Evolutionary conservation across 2,797 vertebrate species (phyloP).

Genomic region (Yasuhikotakia modesta): DNA sequence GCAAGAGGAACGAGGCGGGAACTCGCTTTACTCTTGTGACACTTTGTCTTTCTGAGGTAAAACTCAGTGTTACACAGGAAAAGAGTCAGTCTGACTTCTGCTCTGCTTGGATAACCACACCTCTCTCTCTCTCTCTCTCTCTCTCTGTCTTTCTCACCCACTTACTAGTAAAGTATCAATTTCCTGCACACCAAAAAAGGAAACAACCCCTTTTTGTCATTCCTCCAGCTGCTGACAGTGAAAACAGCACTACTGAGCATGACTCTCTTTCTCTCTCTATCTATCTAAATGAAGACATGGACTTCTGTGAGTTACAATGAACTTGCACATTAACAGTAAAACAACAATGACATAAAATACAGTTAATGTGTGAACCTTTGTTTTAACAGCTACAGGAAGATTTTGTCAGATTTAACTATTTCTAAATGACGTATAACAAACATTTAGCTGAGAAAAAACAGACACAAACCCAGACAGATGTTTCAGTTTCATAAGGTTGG

Average conservation of each 20-base stretch:
- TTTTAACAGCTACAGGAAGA: no score
- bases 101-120: constrained; percentile 3
- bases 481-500: no score
- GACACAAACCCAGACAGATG: no score
- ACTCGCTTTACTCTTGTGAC: constrained; percentile 6
- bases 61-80: neutral
- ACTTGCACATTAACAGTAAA: no score
- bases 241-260: constrained; percentile 32
- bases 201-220: constrained; percentile 39
- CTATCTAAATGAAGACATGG: neutral
- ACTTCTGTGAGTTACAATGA: neutral
- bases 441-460: no score
- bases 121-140: constrained; percentile 5
- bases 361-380: no score
- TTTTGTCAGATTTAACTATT: no score
- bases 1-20: constrained; percentile 50
- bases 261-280: no score
- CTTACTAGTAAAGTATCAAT: constrained; percentile 48
- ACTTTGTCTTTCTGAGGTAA: neutral
- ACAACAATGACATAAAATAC: no score
- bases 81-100: constrained; percentile 26
- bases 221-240: constrained; percentile 22
- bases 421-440: no score
- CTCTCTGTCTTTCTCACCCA: neutral
- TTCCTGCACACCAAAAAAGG: constrained; percentile 59